Evolutionary conservation across 2,888 invertebrate species (phyloP).

Genomic region (Drosophila greeni): DNA sequence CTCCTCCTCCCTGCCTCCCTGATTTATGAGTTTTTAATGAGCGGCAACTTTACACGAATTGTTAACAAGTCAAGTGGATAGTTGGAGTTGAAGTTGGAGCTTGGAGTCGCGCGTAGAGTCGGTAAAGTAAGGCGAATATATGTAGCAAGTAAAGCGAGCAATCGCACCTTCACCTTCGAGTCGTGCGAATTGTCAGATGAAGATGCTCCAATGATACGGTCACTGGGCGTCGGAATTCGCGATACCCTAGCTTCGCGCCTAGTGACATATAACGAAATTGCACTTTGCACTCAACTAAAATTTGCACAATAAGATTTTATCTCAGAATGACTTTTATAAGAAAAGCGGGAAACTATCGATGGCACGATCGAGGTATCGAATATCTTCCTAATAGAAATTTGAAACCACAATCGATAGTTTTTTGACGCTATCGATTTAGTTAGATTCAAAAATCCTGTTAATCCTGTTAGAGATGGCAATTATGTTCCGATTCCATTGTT

Average conservation of each 20-base stretch:
- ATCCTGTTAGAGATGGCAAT: too few species aligned
- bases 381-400: too few species aligned
- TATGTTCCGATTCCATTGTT: too few species aligned
- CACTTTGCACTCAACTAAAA: background rate
- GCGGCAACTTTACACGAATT: slow-evolving; percentile 72
- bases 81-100: background rate
- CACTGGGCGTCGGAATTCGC: slow-evolving; percentile 55
- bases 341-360: too few species aligned
- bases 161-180: slow-evolving; percentile 52
- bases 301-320: background rate
- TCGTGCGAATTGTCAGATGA: slow-evolving; percentile 49
- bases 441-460: too few species aligned
- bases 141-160: slow-evolving; percentile 23
- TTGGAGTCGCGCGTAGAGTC: slow-evolving; percentile 4
- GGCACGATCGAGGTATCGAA: too few species aligned
- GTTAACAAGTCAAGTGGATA: slow-evolving; percentile 60
- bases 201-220: slow-evolving; percentile 65
- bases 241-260: slow-evolving; percentile 17
- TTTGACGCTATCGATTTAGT: too few species aligned
- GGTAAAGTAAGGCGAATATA: slow-evolving; percentile 18
- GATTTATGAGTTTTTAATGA: slow-evolving; percentile 75
- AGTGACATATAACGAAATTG: background rate
- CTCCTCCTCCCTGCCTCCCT: slow-evolving; percentile 40
- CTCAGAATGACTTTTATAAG: too few species aligned
- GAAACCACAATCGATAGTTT: too few species aligned